These are phyloP conservation scores for Phocides pigmalion DNA, from an alignment of 1,140 invertebrate genomes.

Conservation along the genomic window DNA sequence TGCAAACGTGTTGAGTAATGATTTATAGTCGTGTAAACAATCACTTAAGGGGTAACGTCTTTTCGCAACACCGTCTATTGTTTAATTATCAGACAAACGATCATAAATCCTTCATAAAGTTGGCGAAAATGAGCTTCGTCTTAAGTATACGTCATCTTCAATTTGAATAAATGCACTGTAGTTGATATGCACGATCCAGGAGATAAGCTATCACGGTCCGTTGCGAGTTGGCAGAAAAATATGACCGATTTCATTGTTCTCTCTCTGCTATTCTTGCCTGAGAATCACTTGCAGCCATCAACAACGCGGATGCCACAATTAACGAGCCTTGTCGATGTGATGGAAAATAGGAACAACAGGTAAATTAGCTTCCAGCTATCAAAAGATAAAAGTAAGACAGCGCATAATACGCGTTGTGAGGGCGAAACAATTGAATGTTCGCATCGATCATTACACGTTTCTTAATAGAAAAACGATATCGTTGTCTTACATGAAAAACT, in stretches of 20 bases:
- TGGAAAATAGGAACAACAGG: conserved; percentile 68
- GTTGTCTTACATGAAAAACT: conserved; percentile 26
- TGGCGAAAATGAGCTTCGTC: conserved; percentile 67
- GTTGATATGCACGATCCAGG: conserved; percentile 72
- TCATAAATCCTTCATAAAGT: conserved; percentile 54
- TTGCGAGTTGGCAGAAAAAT: conserved; percentile 73
- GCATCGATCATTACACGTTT: conserved; percentile 44
- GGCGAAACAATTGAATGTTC: conserved; percentile 59
- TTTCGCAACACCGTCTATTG: conserved; percentile 33
- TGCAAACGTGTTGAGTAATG: neutral
- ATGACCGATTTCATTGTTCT: conserved; percentile 81
- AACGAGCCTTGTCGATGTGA: conserved; percentile 80
- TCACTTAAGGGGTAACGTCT: conserved; percentile 23
- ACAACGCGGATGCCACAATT: conserved; percentile 72
- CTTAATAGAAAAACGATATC: conserved; percentile 33
- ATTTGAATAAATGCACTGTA: conserved; percentile 64
- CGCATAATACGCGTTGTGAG: conserved; percentile 49
- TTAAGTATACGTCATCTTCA: conserved; percentile 64
- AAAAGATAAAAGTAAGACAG: conserved; percentile 61
- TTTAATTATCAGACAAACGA: conserved; percentile 37
- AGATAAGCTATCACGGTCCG: conserved; percentile 76
- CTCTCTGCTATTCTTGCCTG: conserved; percentile 60
- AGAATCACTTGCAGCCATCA: conserved; percentile 78
- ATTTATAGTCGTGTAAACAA: conserved; percentile 26
- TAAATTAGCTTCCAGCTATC: conserved; percentile 71